Conservation (phyloP, 2,797 vertebrate genomes). For the Acipenser oxyrinchus region DNA sequence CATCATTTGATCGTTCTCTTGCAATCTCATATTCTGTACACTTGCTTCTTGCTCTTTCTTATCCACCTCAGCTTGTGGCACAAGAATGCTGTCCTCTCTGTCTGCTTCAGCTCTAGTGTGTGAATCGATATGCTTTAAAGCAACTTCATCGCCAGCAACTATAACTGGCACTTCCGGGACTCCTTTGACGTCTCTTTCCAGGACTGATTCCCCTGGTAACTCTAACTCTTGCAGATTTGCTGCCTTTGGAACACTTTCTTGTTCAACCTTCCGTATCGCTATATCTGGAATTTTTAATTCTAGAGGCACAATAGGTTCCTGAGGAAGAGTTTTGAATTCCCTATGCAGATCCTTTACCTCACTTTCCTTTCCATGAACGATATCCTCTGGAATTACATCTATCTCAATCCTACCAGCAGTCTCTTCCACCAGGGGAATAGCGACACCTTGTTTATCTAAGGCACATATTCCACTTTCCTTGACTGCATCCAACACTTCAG, state of each 20-base stretch:
- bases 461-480: conserved; percentile 9
- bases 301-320: conserved; percentile 11
- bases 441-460: conserved; percentile 24
- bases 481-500: conserved; percentile 10
- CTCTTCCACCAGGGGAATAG: conserved; percentile 20
- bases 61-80: conserved; percentile 22
- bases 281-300: conserved; percentile 28
- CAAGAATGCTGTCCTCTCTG: conserved; percentile 26
- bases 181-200: conserved; percentile 18
- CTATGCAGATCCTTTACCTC: too few relatives aligned
- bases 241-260: conserved; percentile 13
- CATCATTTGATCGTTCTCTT: background rate
- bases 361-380: conserved; percentile 2
- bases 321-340: background rate
- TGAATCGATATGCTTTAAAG: too few relatives aligned
- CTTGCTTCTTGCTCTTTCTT: conserved; percentile 33
- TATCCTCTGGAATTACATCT: background rate
- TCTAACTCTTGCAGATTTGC: too few relatives aligned
- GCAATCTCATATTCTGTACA: conserved; percentile 14
- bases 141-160: conserved; percentile 22
- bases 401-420: conserved; percentile 22
- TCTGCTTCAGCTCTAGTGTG: background rate
- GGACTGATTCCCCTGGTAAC: background rate
- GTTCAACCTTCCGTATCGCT: conserved; percentile 22
- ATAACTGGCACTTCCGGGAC: conserved; percentile 13